A percentile compares a stretch with the other conserved stretches of the same genome.
phyloP scores from a whole-genome alignment of 2,888 invertebrate genomes.

The Temnothorax unifasciatus region DNA sequence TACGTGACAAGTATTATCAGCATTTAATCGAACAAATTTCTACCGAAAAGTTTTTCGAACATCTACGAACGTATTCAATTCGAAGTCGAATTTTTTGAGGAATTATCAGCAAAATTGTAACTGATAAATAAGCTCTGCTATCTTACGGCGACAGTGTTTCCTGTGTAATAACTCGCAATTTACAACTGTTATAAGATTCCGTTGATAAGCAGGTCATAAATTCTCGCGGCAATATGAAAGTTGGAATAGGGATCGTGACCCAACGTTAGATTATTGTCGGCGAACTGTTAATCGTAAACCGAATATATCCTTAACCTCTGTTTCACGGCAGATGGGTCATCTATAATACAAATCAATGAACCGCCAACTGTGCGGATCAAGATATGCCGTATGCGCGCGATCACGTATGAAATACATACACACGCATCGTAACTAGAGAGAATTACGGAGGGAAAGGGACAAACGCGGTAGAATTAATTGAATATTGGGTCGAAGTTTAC shows the following conservation, averaged over 20 bases:
- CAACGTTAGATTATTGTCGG: slow-evolving; percentile 9
- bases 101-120: not conserved
- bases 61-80: not conserved
- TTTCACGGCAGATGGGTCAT: slow-evolving; percentile 1
- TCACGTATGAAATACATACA: not conserved
- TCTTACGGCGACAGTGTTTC: not conserved
- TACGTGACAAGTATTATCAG: slow-evolving; percentile 1
- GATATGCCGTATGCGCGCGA: slow-evolving; percentile 38
- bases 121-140: not conserved
- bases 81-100: not conserved
- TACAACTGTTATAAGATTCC: slow-evolving; percentile 60
- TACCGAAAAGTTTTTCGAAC: not conserved
- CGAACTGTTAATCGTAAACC: slow-evolving; percentile 58
- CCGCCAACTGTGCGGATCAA: slow-evolving; percentile 35
- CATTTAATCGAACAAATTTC: not conserved
- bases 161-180: slow-evolving; percentile 19
- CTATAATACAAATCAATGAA: slow-evolving; percentile 53
- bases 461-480: slow-evolving; percentile 41
- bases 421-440: not conserved
- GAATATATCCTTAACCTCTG: slow-evolving; percentile 40
- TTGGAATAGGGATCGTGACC: not conserved
- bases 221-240: slow-evolving; percentile 43
- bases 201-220: slow-evolving; percentile 65
- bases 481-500: slow-evolving; percentile 44
- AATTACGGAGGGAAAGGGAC: not conserved